Evolutionary conservation across 2,797 vertebrate genomes (phyloP).

Genomic region (Spondyliosoma cantharus): DNA sequence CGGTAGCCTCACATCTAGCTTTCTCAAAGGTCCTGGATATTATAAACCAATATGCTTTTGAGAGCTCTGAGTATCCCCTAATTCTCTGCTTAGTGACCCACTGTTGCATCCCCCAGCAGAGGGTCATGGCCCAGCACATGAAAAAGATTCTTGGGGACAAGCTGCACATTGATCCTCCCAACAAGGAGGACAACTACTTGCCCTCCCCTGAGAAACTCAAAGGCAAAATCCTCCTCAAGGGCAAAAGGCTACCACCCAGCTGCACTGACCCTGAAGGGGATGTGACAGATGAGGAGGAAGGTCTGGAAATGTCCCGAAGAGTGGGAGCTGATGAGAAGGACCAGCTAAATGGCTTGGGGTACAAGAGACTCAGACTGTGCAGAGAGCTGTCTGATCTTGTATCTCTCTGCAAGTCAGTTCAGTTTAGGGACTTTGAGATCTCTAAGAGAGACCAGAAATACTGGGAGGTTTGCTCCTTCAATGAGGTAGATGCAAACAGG

Average conservation of each 20-base stretch:
- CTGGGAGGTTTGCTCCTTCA: constrained; percentile 94
- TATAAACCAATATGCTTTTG: constrained; percentile 92
- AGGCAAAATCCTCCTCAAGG: constrained; percentile 91
- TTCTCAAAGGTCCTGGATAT: constrained; percentile 90
- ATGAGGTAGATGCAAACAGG: constrained; percentile 92
- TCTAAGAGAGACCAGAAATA: constrained; percentile 89
- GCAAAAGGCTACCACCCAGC: constrained; percentile 86
- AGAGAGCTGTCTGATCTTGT: constrained; percentile 91
- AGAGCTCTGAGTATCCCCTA: constrained; percentile 91
- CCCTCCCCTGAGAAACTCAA: constrained; percentile 92
- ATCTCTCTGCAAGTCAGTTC: constrained; percentile 89
- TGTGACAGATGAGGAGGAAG: constrained; percentile 92
- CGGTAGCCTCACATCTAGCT: constrained; percentile 87
- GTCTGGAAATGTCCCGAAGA: constrained; percentile 88
- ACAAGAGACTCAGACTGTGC: constrained; percentile 85
- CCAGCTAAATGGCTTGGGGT: constrained; percentile 82
- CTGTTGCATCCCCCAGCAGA: constrained; percentile 90
- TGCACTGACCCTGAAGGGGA: constrained; percentile 87
- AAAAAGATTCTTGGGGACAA: constrained; percentile 93
- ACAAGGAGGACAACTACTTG: constrained; percentile 86
- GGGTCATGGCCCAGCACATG: constrained; percentile 89
- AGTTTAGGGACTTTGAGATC: constrained; percentile 90
- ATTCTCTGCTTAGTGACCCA: constrained; percentile 92
- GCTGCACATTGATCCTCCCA: constrained; percentile 85
- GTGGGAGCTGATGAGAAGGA: constrained; percentile 86